phyloP scores from a whole-genome alignment of 2,797 vertebrate species.

The Pseudotriccus pelzelni region DNA sequence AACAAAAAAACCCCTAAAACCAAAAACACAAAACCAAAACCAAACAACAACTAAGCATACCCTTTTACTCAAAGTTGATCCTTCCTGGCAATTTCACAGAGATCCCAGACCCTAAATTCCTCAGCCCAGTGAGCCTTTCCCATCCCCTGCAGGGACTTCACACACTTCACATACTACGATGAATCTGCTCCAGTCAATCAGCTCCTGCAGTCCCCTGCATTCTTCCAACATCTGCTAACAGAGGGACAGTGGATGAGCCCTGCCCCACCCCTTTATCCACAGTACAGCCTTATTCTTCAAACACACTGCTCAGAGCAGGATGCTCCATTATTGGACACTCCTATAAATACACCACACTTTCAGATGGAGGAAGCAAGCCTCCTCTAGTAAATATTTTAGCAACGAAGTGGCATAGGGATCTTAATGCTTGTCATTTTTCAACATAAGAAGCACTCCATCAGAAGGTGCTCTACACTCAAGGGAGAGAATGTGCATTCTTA shows the following conservation, averaged over 20 bases:
- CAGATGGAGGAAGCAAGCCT: conserved; percentile 13
- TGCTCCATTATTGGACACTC: neutral
- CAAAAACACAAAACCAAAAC: too few relatives aligned
- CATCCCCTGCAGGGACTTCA: neutral
- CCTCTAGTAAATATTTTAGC: conserved; percentile 56
- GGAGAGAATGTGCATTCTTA: conserved; percentile 2
- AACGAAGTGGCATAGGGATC: conserved; percentile 30
- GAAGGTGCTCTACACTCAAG: neutral
- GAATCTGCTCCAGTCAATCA: conserved; percentile 53
- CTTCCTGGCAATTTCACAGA: neutral
- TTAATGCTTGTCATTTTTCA: conserved; percentile 40
- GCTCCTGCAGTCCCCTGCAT: neutral
- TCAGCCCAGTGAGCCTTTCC: neutral
- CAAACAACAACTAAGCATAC: neutral
- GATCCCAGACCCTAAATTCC: neutral
- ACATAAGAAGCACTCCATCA: conserved; percentile 10
- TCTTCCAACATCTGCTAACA: conserved; percentile 36
- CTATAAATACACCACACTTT: conserved; percentile 16
- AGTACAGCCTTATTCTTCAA: neutral
- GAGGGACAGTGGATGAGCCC: neutral
- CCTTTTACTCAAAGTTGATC: neutral
- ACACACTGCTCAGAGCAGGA: neutral
- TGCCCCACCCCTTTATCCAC: neutral
- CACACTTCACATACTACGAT: neutral
- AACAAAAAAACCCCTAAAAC: neutral